Evolutionary conservation across 2,888 invertebrate species (phyloP).

Genomic region (Polyommatus icarus): DNA sequence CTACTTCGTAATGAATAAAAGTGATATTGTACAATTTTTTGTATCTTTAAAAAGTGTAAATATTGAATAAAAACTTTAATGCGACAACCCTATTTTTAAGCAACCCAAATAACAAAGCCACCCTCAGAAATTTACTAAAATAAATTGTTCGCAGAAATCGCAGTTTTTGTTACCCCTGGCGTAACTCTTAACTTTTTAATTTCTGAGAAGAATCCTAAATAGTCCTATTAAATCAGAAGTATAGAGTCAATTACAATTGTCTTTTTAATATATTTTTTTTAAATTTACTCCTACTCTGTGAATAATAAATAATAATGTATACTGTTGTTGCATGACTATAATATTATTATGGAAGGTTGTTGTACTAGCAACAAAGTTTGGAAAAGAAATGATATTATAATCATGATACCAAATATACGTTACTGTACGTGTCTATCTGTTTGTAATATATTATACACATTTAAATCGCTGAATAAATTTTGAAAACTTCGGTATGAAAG

Average conservation of each 20-base stretch:
- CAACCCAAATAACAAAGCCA: slow-evolving; percentile 36
- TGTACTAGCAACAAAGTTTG: neutral
- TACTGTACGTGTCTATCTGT: too few relatives aligned
- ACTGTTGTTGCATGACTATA: too few relatives aligned
- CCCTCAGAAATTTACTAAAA: slow-evolving; percentile 35
- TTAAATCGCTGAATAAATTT: too few relatives aligned
- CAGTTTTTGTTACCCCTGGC: slow-evolving; percentile 20
- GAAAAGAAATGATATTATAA: too few relatives aligned
- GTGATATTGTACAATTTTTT: too few relatives aligned
- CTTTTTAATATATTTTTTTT: neutral
- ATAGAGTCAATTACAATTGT: neutral
- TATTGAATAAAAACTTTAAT: neutral
- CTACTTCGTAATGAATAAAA: too few relatives aligned
- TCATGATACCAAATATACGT: too few relatives aligned
- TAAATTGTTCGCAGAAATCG: slow-evolving; percentile 32
- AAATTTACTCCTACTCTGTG: too few relatives aligned
- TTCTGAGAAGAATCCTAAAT: neutral
- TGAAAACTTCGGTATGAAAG: neutral
- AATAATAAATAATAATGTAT: too few relatives aligned
- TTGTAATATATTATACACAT: too few relatives aligned
- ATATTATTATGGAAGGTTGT: too few relatives aligned
- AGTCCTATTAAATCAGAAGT: neutral
- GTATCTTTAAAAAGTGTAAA: neutral
- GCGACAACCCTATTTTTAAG: slow-evolving; percentile 39
- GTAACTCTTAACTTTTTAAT: slow-evolving; percentile 10